Base-by-base conservation (phyloP, 1,140 invertebrate genomes). In the Helicoverpa zea region DNA sequence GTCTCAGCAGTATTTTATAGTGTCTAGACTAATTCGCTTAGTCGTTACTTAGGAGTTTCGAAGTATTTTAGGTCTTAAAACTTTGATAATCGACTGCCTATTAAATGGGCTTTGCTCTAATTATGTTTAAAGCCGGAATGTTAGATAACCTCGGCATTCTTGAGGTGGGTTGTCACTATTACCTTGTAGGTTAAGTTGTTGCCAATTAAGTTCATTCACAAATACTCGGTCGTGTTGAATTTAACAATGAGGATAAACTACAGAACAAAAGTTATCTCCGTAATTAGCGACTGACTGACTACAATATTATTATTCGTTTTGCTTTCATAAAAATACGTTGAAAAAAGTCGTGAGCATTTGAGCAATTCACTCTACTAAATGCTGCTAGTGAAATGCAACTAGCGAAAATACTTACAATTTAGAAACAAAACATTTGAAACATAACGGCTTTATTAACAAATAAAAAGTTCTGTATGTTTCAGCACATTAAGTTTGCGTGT, bases 401-500 rank as follows among this genome's bases (percentile, higher is more conserved):
- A 66, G 35, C 43, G 35, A 66, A 66, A 66, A 11, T 43, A 43
- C 16, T 68, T 18, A 49, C 43, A 49, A 68, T 61, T 61, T 68
- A 49, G 16, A 7, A 68, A 16, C 43, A 51, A 61, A 63, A 49
- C 18, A 51, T 52, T 63, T 76, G 2, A 10, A 29, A 64, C 11
- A 16, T 52, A 63, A 52, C 56, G 18, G 61, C 35, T 75, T 61
- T 61, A 61, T 47, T 29, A 58, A 51, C 14, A 29, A 82, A 86
- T 80, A 83, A 78, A 79, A 81, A 58, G 4, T 49, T n/a, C 54
- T 49, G 51, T 58, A 56, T 78, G 83, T 83, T 87, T 83, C 86
- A 82, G 79, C 81, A 81, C 86, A 83, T 86, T 86, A 87, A 86
- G 80, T 81, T 87, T 58, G 86, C 84, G 84, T 83, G 83, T 52